Percentiles rank a stretch among this genome's conserved stretches.
Evolutionary conservation across 2,888 invertebrate species (phyloP).

Genomic region (Lamellibrachia satsuma): DNA sequence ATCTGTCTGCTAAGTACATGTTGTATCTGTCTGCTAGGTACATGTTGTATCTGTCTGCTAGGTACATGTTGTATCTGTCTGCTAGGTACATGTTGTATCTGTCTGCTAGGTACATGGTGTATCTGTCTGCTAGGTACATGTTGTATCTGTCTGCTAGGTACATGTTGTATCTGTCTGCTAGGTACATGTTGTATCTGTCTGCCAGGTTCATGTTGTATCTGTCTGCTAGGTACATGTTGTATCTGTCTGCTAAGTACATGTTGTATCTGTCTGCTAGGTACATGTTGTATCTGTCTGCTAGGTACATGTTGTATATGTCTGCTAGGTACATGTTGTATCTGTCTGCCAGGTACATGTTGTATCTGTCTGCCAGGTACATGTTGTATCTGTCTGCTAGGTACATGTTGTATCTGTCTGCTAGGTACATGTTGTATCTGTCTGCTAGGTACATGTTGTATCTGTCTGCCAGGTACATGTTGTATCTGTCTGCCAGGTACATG

Average conservation of each 20-base stretch:
- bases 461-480: not conserved
- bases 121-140: too few relatives aligned
- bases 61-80: too few relatives aligned
- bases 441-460: conserved; percentile 39
- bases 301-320: too few relatives aligned
- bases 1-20: conserved; percentile 33
- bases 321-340: not conserved
- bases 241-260: conserved; percentile 33
- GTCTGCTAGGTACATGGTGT: conserved; percentile 36
- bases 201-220: conserved; percentile 39
- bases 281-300: not conserved
- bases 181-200: not conserved
- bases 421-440: not conserved
- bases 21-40: too few relatives aligned
- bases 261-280: too few relatives aligned
- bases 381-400: conserved; percentile 30
- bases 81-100: not conserved
- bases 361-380: too few relatives aligned
- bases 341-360: conserved; percentile 37
- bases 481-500: not conserved
- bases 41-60: not conserved
- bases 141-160: conserved; percentile 30
- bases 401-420: too few relatives aligned
- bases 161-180: too few relatives aligned
- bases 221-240: too few relatives aligned